Evolutionary conservation across 2,113 vertebrate species (phyloP), one percentile per base, ranked within the genome.

Genomic region (Clinocottus analis): DNA sequence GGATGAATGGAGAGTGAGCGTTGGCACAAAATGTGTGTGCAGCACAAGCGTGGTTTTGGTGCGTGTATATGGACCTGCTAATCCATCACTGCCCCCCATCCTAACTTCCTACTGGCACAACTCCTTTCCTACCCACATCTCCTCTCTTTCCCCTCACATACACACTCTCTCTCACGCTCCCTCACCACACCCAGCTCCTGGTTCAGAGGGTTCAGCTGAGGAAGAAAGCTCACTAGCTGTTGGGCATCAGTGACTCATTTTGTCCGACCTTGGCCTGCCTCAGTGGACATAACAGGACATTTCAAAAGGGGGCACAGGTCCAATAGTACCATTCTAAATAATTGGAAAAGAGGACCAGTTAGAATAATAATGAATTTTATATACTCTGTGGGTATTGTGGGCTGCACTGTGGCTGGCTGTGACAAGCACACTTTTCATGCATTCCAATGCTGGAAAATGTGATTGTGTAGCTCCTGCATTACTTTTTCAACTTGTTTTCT

Each of bases 181-280:
- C 39, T 80, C 70, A 78, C 88, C 89, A 88, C 90, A 78, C 86
- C 88, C 89, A 87, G 67, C 51, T 17, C 29, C 66, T 39, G 75
- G 90, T 90, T 93, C 90, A 92, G 85, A 82, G 86, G 85, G 92
- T 90, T 90, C 86, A 91, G 71, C 75, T 58, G 70, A 81, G 80
- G 82, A 89, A 80, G 85, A 90, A 83, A 75, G 85, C 75, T 79
- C 73, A 23, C 67, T 63, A 71, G 83, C 82, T 65, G 71, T 77
- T 77, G 91, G 86, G 85, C 84, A 89, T 90, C 83, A 77, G 82
- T 92, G 90, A 93, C 85, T 93, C 89, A 92, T 61, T 89, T 82
- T 87, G 85, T 86, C 89, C 87, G 2, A 82, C 72, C 84, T 88
- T 80, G 35, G 74, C 63, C 72, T 77, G 80, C 72, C 79, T 87